Evolutionary conservation across 92 coral and sea anemone species (phyloP), one percentile per base, ranked within the genome.

Genomic region (Phenganax subtilis): DNA sequence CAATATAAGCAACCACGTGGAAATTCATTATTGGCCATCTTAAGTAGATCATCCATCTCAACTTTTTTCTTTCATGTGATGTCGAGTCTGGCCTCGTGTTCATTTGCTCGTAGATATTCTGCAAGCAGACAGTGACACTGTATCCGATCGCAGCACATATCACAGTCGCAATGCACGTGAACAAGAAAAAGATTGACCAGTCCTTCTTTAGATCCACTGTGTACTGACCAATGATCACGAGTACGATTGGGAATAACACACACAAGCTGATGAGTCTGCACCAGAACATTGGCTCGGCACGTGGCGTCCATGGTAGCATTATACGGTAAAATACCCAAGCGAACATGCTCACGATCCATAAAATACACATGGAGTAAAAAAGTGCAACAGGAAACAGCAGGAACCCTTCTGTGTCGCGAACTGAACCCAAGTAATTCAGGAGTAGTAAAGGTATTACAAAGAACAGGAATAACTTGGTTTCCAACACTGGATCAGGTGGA

Each of bases 171-270:
- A 94, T 87, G 79, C 98, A 94, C 1, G 97, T 83, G 83, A 92
- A 94, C 85, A 94, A 86, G 85, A 94, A 94, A 85, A 94, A 92
- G 85, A 88, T 92, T 0, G 97, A 92, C 96, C 96, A 92, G 80
- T 94, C 97, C 10, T 64, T 52, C 57, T 79, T 51, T 15, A 79
- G 61, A 20, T 81, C 63, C 51, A 75, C 64, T 80, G 92, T 82
- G 16, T 83, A 62, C 8, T 92, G 12, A 25, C 97, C 97, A 63
- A 94, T 92, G 57, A 90, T 64, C 15, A 94, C 61, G 78, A 94
- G 74, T 61, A 97, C 85, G 57, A 94, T 71, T 12, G 98, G 98
- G 47, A 94, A 89, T 55, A 92, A 27, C 57, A 92, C 86, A 10
- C 85, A 37, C 9, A 84, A 85, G 63, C 90, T 78, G 6, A 66